Evolutionary conservation across 2,888 invertebrate genomes (phyloP).

Genomic region (Azorinus chamasolen): DNA sequence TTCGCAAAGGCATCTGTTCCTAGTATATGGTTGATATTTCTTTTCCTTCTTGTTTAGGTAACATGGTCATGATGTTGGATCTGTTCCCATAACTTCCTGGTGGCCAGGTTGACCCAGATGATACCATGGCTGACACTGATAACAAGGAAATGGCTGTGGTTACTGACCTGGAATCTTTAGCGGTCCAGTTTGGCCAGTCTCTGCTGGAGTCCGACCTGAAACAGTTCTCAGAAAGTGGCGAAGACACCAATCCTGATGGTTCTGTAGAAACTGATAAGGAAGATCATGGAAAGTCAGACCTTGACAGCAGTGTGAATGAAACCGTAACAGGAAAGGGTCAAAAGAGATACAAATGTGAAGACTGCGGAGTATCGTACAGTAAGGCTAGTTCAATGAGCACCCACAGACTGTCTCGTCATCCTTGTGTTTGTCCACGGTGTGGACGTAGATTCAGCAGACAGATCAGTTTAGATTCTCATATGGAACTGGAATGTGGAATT

Average conservation of each 20-base stretch:
- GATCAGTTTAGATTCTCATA: slow-evolving; percentile 55
- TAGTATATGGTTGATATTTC: too few relatives aligned
- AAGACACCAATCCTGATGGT: slow-evolving; percentile 1
- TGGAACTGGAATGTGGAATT: slow-evolving; percentile 51
- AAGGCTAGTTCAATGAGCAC: slow-evolving; percentile 58
- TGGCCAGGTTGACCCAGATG: too few relatives aligned
- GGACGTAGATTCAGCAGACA: slow-evolving; percentile 52
- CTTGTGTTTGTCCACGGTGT: slow-evolving; percentile 57
- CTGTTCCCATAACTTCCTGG: neutral
- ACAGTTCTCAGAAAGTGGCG: neutral
- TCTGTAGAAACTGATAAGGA: too few relatives aligned
- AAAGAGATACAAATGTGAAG: slow-evolving; percentile 47
- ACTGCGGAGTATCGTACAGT: slow-evolving; percentile 56
- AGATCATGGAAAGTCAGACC: neutral
- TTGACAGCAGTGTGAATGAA: neutral
- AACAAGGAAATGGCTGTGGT: slow-evolving; percentile 29
- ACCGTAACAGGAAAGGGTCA: slow-evolving; percentile 3
- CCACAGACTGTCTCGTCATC: slow-evolving; percentile 57
- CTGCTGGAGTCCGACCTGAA: slow-evolving; percentile 55
- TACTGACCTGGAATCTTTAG: slow-evolving; percentile 51
- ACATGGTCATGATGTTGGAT: too few relatives aligned
- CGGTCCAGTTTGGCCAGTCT: slow-evolving; percentile 62
- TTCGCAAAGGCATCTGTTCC: too few relatives aligned
- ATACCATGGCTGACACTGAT: neutral
- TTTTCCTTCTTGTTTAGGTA: too few relatives aligned